Evolutionary conservation across 2,113 vertebrate species (phyloP), one percentile per base, ranked within the genome.

Genomic region (Gymnobelideus leadbeateri): DNA sequence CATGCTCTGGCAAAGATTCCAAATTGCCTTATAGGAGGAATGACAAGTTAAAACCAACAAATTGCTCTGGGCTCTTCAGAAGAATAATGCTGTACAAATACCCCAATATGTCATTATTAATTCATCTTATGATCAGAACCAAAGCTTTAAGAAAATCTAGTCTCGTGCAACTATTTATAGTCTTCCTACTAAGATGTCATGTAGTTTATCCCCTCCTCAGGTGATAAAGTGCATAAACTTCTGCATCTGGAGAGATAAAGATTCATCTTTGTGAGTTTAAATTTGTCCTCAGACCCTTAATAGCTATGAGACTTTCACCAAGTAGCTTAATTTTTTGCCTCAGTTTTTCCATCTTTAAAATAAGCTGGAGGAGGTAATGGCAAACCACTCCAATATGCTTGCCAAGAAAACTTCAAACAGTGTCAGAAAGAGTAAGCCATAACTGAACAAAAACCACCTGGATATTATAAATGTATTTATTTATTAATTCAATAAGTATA

Each of bases 401-500:
- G 31, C 61, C 31, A 68, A 68, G 3, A 16, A 37, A 68, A 68
- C 31, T 68, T 28, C 57, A 16, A 68, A 14, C 31, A 3, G 31
- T 31, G 31, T 68, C 31, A 16, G 2, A 68, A 61, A 61, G 31
- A 68, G 19, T 68, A 28, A 37, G 61, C 5, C 61, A 68, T 31
- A 37, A 68, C 31, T 37, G 57, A 68, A 68, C 11, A 57, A 24
- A 9, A 37, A 68, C 0, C 0, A 0, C 55, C 90, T 57, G 24
- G 25, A 7, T 89, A n/a, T 94, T 97, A 93, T 92, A 96, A 94
- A 92, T 91, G 89, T 92, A 93, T 43, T 84, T 97, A 95, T 51
- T 51, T 9, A 51, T 51, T 10, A 51, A 51, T 51, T 51, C 0
- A 51, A 51, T 51, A 51, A 51, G 11, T 51, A 1, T 51, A 43